Percentiles rank a stretch among this genome's conserved stretches.
phyloP scores from a whole-genome alignment of 2,888 invertebrate species.

The Spatulosminthurus flaviceps region DNA sequence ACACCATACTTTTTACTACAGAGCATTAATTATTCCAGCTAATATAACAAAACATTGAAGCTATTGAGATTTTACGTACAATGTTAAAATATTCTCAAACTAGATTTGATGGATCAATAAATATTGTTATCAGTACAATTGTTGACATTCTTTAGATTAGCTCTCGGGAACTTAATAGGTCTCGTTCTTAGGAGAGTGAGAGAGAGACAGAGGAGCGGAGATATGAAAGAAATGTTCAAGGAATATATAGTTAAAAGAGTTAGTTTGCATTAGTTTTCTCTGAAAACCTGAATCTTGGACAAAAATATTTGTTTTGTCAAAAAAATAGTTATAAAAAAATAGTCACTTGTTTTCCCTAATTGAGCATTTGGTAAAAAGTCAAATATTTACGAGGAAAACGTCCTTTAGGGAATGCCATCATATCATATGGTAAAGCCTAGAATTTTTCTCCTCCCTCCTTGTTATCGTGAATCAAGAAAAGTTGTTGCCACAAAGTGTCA shows the following conservation, averaged over 20 bases:
- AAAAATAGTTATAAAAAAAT: too few species aligned
- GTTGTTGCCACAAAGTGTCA: background rate
- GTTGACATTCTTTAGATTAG: constrained; percentile 43
- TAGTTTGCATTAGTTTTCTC: background rate
- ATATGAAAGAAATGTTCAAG: background rate
- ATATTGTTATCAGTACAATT: constrained; percentile 42
- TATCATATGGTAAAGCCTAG: background rate
- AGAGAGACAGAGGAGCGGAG: too few species aligned
- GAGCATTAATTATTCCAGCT: too few species aligned
- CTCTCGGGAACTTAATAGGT: constrained; percentile 31
- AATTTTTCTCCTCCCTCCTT: background rate
- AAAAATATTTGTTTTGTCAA: background rate
- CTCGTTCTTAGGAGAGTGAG: background rate
- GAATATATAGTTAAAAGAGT: too few species aligned
- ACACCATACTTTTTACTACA: too few species aligned
- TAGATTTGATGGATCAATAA: constrained; percentile 43
- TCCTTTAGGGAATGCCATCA: constrained; percentile 17
- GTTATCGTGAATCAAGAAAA: constrained; percentile 7
- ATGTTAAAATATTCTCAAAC: constrained; percentile 40
- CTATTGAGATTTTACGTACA: background rate
- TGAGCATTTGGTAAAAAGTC: constrained; percentile 10
- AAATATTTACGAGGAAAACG: constrained; percentile 41
- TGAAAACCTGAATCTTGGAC: background rate
- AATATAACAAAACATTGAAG: background rate
- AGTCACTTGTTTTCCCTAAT: background rate